Evolutionary conservation across 1,140 invertebrate species (phyloP).

Genomic region (Drosophila kohkoa): DNA sequence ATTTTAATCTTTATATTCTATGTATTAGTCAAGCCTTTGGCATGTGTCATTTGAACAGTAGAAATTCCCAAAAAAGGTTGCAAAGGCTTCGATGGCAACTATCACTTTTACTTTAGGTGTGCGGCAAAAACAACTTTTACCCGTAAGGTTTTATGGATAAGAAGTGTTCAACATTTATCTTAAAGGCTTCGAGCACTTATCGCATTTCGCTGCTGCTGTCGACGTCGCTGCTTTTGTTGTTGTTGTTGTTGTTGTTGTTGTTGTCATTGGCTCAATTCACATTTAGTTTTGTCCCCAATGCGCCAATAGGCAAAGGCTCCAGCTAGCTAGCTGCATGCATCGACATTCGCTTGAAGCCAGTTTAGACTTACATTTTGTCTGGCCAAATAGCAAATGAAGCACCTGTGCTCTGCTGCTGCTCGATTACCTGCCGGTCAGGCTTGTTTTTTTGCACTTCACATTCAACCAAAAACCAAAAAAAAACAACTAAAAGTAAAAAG

Average conservation of each 20-base stretch:
- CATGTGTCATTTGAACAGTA: background rate
- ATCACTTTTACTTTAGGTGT: constrained; percentile 44
- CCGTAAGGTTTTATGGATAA: constrained; percentile 39
- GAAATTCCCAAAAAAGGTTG: constrained; percentile 18
- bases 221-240: background rate
- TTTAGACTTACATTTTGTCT: constrained; percentile 12
- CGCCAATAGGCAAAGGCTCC: constrained; percentile 30
- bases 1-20: too few species aligned
- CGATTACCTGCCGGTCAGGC: constrained; percentile 39
- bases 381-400: constrained; percentile 31
- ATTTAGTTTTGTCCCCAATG: constrained; percentile 24
- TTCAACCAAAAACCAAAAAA: constrained; percentile 4
- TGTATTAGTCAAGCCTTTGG: too few species aligned
- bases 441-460: constrained; percentile 34
- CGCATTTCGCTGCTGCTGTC: constrained; percentile 10
- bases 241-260: constrained; percentile 15
- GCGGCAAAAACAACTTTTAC: constrained; percentile 53
- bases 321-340: constrained; percentile 10
- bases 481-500: constrained; percentile 3
- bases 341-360: constrained; percentile 21
- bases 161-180: constrained; percentile 40
- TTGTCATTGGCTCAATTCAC: constrained; percentile 24
- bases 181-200: constrained; percentile 38
- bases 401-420: constrained; percentile 20
- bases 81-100: constrained; percentile 26